A percentile compares a stretch with the other conserved stretches of the same genome.
These are phyloP conservation scores for Sebastes fasciatus DNA, from an alignment of 2,113 vertebrate species.

Conservation along the genomic window DNA sequence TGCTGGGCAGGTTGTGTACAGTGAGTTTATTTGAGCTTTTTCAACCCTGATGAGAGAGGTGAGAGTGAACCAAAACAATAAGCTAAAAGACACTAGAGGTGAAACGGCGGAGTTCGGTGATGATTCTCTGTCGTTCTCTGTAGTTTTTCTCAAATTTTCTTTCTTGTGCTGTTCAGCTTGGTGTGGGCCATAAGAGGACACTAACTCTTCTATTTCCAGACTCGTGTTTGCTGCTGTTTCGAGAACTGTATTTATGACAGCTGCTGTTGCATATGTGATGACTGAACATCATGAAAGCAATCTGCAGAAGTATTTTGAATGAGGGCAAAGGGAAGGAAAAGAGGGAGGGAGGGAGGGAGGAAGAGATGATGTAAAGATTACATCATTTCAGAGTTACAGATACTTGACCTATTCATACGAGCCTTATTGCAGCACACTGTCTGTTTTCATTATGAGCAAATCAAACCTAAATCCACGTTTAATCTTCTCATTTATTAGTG, in stretches of 20 bases:
- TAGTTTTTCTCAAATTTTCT: neutral
- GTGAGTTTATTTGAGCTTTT: too few relatives aligned
- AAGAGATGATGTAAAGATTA: neutral
- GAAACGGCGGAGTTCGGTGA: neutral
- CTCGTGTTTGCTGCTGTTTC: constrained; percentile 38
- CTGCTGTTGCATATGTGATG: constrained; percentile 59
- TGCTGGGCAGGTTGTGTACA: too few relatives aligned
- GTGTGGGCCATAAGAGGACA: neutral
- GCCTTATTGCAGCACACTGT: neutral
- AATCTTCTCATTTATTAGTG: constrained; percentile 41
- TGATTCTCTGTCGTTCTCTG: neutral
- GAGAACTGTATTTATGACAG: constrained; percentile 44
- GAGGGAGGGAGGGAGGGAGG: neutral
- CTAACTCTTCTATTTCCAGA: constrained; percentile 31
- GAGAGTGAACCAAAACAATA: too few relatives aligned
- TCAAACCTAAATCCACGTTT: constrained; percentile 11
- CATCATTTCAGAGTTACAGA: neutral
- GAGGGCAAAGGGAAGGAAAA: constrained; percentile 9
- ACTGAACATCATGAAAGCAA: constrained; percentile 45
- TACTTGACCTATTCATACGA: neutral
- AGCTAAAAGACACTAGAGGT: too few relatives aligned
- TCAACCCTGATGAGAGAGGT: too few relatives aligned
- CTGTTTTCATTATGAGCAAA: constrained; percentile 24
- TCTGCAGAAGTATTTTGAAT: constrained; percentile 45
- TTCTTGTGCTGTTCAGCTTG: neutral